These are phyloP conservation scores for Aporophyla lueneburgensis DNA, from an alignment of 2,888 invertebrate genomes.

Conservation along the genomic window DNA sequence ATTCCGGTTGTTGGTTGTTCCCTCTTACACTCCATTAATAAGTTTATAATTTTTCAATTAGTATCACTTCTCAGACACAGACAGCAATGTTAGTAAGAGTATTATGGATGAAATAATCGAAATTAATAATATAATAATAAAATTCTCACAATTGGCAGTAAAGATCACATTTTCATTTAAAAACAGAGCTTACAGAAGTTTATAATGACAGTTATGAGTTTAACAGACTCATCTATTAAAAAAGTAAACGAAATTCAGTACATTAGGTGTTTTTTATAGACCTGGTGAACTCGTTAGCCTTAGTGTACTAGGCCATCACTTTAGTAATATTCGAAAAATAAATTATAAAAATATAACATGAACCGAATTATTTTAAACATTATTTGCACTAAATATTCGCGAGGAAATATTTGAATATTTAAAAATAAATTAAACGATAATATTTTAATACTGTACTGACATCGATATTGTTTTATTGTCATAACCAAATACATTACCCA, in stretches of 20 bases:
- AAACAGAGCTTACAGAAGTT: too few species aligned
- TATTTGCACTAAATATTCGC: neutral
- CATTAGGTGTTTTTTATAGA: constrained; percentile 25
- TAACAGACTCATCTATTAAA: neutral
- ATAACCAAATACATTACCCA: too few species aligned
- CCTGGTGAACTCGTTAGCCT: constrained; percentile 22
- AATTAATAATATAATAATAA: too few species aligned
- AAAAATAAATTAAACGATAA: neutral
- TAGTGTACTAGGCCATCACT: neutral
- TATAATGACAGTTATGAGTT: too few species aligned
- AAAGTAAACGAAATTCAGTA: neutral
- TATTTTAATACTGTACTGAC: neutral
- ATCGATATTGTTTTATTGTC: neutral
- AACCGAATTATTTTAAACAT: neutral
- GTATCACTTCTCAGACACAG: too few species aligned
- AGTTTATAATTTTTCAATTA: too few species aligned
- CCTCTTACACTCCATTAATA: too few species aligned
- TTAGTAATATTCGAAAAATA: constrained; percentile 30
- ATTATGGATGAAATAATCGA: too few species aligned
- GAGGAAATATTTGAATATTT: neutral
- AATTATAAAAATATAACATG: neutral
- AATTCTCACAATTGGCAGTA: too few species aligned
- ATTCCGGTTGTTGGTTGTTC: too few species aligned
- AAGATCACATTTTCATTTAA: too few species aligned
- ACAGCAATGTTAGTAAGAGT: too few species aligned